These are phyloP conservation scores for Eulemur rubriventer DNA, from an alignment of 2,797 vertebrate genomes.

Conservation along the genomic window DNA sequence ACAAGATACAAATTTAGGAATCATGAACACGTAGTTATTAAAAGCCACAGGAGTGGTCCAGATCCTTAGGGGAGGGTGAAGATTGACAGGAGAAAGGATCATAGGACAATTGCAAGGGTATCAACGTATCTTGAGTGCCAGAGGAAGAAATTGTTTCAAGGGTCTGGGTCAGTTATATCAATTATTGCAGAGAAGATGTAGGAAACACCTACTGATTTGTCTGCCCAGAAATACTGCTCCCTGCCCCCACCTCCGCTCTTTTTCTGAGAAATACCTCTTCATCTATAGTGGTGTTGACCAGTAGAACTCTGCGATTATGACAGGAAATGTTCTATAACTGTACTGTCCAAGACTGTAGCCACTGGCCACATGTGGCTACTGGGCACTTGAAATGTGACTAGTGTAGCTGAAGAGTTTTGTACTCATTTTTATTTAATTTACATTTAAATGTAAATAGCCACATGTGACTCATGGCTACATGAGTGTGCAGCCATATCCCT, in stretches of 20 bases:
- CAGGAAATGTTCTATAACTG: neutral
- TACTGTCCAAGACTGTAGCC: neutral
- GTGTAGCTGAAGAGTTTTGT: neutral
- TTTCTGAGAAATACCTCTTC: neutral
- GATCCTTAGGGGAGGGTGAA: neutral
- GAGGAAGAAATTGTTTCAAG: neutral
- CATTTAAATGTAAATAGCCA: neutral
- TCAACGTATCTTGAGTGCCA: neutral
- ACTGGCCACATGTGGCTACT: neutral
- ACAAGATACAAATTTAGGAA: neutral
- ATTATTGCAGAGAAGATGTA: neutral
- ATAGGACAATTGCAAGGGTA: neutral
- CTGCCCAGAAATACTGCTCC: neutral
- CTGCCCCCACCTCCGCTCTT: neutral
- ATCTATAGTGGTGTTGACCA: too few species aligned
- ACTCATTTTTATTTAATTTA: neutral
- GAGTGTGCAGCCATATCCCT: too few species aligned
- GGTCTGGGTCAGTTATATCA: neutral
- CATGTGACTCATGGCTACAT: neutral
- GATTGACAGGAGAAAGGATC: neutral
- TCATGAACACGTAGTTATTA: neutral
- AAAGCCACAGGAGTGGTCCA: neutral
- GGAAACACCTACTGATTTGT: neutral
- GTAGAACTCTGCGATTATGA: neutral
- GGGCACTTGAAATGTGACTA: neutral